Evolutionary conservation across 1,140 invertebrate species (phyloP).

Genomic region (Leptinotarsa lineolata): DNA sequence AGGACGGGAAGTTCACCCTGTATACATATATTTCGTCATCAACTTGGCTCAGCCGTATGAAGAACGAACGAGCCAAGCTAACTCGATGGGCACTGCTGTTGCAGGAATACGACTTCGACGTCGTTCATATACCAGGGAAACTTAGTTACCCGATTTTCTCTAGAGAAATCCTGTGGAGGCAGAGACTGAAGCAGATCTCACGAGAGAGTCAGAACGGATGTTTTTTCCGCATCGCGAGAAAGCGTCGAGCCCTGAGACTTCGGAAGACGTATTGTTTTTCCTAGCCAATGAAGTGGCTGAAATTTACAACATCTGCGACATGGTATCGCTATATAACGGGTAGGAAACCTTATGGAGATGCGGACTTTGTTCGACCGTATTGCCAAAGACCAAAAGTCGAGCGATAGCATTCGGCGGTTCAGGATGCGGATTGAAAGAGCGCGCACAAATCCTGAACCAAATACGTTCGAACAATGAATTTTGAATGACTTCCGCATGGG

Average conservation of each 20-base stretch:
- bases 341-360: neutral
- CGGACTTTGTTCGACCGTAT: neutral
- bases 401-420: neutral
- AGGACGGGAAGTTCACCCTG: constrained; percentile 46
- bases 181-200: too few relatives aligned
- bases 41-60: constrained; percentile 38
- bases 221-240: neutral
- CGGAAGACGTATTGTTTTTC: too few relatives aligned
- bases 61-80: constrained; percentile 42
- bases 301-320: neutral
- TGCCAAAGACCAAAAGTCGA: neutral
- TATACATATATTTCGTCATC: constrained; percentile 42
- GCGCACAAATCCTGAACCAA: neutral
- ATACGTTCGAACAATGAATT: too few relatives aligned
- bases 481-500: neutral
- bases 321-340: neutral
- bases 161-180: neutral
- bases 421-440: neutral
- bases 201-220: neutral
- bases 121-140: constrained; percentile 41
- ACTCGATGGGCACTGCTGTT: constrained; percentile 37
- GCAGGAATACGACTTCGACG: constrained; percentile 18
- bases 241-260: too few relatives aligned
- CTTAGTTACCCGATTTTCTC: constrained; percentile 42
- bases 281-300: neutral